Evolutionary conservation across 2,888 invertebrate genomes (phyloP), one percentile per base, ranked within the genome.

Genomic region (Isoperla grammatica): DNA sequence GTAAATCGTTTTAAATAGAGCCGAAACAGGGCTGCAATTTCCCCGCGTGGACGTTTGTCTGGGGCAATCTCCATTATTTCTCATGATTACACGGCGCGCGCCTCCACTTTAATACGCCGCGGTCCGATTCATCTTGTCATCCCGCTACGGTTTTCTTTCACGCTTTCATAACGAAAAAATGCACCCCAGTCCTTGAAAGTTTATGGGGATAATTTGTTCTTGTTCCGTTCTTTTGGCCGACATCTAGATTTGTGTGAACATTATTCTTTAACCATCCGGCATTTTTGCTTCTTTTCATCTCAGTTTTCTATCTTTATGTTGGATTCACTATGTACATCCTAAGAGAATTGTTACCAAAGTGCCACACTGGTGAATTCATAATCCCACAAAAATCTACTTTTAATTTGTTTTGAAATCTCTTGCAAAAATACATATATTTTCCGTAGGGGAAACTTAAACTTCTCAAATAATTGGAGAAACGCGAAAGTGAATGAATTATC

Each of bases 181-280:
- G 53, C 53, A 53, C 15, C 53, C 39, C 6, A 53, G 19, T 39
- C 39, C 39, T 39, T n/a, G 37, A 19, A 53, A 40, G 42, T 58
- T 58, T 53, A 58, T 58, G 58, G 53, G 29, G 48, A 50, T 53
- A 42, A 58, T 42, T 53, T 58, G 58, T 58, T 53, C 42, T 39
- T 58, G 50, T 50, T 57, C 42, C 53, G 11, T 40, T 58, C 40
- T 22, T 58, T 42, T 19, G 50, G 15, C 40, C 23, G 58, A 58
- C 53, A 42, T 42, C 58, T 50, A 58, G 53, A 53, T 58, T 50
- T 58, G 53, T 39, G 58, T 42, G 19, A 58, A 43, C 53, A 58
- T 53, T 57, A 42, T 29, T 58, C 43, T 49, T 29, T 40, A 37
- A 29, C 15, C 29, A 39, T 35, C 43, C 58, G 29, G 42, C 40